Evolutionary conservation across 2,797 vertebrate genomes (phyloP).

Genomic region (Orestias chungarensis): DNA sequence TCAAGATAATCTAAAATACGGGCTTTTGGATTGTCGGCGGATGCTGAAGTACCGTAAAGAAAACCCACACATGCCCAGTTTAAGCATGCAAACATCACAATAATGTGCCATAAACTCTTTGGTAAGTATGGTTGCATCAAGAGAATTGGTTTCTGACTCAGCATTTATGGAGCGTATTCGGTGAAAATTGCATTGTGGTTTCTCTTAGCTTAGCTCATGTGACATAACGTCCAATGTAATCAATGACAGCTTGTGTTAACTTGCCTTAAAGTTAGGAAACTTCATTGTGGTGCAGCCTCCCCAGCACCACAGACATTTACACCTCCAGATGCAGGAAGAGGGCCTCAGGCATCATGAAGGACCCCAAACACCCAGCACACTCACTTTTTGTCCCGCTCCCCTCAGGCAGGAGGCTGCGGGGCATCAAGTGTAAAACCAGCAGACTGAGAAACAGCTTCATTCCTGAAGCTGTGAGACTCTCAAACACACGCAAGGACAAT

Average conservation of each 20-base stretch:
- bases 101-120: not conserved
- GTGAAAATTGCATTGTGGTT: not conserved
- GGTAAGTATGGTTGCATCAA: not conserved
- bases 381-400: no score
- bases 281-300: no score
- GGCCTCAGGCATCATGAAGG: no score
- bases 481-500: no score
- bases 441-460: no score
- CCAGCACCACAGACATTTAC: no score
- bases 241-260: not conserved
- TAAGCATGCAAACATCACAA: not conserved
- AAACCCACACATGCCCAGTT: constrained; percentile 1
- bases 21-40: not conserved
- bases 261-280: not conserved
- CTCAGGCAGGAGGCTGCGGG: no score
- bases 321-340: no score
- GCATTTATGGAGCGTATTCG: not conserved
- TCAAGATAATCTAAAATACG: not conserved
- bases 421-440: no score
- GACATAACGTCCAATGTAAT: not conserved
- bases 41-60: constrained; percentile 3
- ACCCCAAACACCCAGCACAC: no score
- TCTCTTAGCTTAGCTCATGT: not conserved
- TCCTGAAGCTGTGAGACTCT: no score
- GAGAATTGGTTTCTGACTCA: not conserved